Percentiles rank a stretch among this genome's conserved stretches.
phyloP scores from a whole-genome alignment of 1,140 invertebrate genomes.

The Aphaenogaster rudis region DNA sequence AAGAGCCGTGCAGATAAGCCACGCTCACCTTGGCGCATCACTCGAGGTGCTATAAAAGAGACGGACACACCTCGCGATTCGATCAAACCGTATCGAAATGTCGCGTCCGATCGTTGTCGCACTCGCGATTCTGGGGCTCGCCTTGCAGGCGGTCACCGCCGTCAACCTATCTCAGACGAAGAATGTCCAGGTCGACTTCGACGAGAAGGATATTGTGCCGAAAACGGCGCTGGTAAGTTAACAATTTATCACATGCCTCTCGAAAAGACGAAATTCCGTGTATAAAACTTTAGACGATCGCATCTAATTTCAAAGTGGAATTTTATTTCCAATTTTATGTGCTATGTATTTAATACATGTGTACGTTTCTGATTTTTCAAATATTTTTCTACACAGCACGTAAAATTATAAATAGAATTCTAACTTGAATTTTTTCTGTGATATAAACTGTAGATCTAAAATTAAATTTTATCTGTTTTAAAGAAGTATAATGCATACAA shows the following conservation, averaged over 20 bases:
- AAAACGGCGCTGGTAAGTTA: slow-evolving; percentile 73
- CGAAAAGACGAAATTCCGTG: background rate
- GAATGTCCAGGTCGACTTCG: slow-evolving; percentile 63
- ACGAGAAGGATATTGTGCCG: slow-evolving; percentile 66
- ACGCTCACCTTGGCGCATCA: slow-evolving; percentile 69
- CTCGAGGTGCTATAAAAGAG: slow-evolving; percentile 70
- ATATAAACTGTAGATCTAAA: background rate
- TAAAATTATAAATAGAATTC: background rate
- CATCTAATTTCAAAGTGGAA: background rate
- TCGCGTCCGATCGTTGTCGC: slow-evolving; percentile 46
- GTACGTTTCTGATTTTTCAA: background rate
- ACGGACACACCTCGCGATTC: slow-evolving; percentile 43
- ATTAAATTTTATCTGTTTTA: background rate
- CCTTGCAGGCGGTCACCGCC: slow-evolving; percentile 2
- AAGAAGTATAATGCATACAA: background rate
- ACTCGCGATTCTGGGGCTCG: slow-evolving; percentile 31
- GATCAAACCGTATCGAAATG: slow-evolving; percentile 70
- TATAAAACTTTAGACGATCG: background rate
- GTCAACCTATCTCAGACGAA: slow-evolving; percentile 72
- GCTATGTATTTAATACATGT: background rate
- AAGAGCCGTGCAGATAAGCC: slow-evolving; percentile 71
- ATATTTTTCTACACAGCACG: background rate
- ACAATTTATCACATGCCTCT: background rate
- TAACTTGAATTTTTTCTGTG: background rate
- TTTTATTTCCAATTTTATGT: no score